These are phyloP conservation scores for Standfussiana lucernea DNA, from an alignment of 2,888 invertebrate species.

Conservation along the genomic window DNA sequence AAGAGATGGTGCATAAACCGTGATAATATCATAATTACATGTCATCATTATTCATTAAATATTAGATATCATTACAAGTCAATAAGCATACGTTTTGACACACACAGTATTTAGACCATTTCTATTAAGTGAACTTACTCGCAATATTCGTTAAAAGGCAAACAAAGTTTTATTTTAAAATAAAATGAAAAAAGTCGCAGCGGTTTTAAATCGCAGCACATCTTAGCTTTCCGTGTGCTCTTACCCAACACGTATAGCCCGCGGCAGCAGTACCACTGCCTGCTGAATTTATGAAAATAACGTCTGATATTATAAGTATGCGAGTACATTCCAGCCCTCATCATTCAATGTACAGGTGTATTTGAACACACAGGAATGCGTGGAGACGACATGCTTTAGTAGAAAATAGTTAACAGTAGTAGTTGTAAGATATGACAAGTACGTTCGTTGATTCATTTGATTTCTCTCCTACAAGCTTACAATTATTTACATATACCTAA, in stretches of 20 bases:
- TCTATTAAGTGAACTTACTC: not conserved
- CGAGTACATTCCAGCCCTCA: conserved; percentile 58
- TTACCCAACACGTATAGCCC: conserved; percentile 51
- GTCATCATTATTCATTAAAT: too few relatives aligned
- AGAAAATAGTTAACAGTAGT: too few relatives aligned
- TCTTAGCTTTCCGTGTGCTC: conserved; percentile 52
- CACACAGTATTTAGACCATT: not conserved
- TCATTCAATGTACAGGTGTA: conserved; percentile 63
- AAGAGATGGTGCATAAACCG: too few relatives aligned
- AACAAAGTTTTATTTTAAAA: not conserved
- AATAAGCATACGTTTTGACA: too few relatives aligned
- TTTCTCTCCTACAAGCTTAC: not conserved
- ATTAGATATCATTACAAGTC: too few relatives aligned
- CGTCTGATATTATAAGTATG: conserved; percentile 73
- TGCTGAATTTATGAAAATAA: conserved; percentile 82
- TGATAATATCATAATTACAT: too few relatives aligned
- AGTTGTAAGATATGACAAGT: too few relatives aligned
- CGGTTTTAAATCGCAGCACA: not conserved
- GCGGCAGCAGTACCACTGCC: conserved; percentile 74
- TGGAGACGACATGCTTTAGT: conserved; percentile 22
- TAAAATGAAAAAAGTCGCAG: too few relatives aligned
- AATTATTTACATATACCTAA: not conserved
- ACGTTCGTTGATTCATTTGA: not conserved
- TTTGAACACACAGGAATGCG: conserved; percentile 24
- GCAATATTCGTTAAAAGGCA: not conserved